Evolutionary conservation across 2,888 invertebrate species (phyloP).

Genomic region (Hybos culiciformis): DNA sequence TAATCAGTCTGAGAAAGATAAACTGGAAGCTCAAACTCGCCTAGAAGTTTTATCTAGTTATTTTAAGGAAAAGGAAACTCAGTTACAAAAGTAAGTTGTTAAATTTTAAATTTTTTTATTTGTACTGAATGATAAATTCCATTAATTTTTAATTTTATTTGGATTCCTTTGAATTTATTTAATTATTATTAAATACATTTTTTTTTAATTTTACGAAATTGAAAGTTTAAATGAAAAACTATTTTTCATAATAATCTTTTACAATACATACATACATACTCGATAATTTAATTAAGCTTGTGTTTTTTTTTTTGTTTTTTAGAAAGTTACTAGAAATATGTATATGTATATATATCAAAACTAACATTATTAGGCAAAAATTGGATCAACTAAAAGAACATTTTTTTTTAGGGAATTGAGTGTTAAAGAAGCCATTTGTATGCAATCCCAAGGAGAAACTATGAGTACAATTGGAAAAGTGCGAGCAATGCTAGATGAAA

Average conservation of each 20-base stretch:
- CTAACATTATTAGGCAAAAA: constrained; percentile 4
- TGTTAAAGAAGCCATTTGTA: constrained; percentile 60
- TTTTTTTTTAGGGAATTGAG: constrained; percentile 51
- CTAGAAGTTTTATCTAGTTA: constrained; percentile 77
- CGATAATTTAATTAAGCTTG: too few species aligned
- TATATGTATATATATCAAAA: neutral
- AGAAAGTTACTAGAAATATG: too few species aligned
- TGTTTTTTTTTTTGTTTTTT: constrained; percentile 4
- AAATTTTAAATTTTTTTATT: neutral
- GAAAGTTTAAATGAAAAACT: too few species aligned
- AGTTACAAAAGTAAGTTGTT: constrained; percentile 63
- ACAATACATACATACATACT: too few species aligned
- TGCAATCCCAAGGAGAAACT: constrained; percentile 69
- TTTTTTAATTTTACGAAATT: too few species aligned
- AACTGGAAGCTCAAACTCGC: constrained; percentile 64
- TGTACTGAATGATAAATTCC: too few species aligned
- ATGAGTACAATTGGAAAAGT: constrained; percentile 66
- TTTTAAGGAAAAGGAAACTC: constrained; percentile 79
- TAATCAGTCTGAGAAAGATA: constrained; percentile 52
- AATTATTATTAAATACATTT: too few species aligned
- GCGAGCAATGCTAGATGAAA: constrained; percentile 62
- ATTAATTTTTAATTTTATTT: too few species aligned
- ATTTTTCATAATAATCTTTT: too few species aligned
- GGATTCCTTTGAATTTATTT: too few species aligned
- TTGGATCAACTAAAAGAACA: constrained; percentile 13